Base-by-base conservation (phyloP, 1,140 invertebrate genomes). In the Drosophila pallidifrons region DNA sequence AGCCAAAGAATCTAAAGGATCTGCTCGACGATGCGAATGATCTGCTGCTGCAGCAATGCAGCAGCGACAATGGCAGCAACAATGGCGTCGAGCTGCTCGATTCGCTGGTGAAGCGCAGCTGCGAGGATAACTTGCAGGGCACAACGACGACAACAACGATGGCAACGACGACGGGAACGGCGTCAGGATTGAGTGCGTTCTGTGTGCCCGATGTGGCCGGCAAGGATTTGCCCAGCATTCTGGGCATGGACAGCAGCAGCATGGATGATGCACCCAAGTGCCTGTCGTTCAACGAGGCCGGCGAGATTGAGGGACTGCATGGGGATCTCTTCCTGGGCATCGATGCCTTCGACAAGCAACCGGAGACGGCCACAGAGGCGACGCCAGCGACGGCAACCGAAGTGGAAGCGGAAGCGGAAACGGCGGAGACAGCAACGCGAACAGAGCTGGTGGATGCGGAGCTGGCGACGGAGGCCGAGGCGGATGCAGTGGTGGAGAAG, bases 71-170 rank as follows among this genome's bases (percentile, higher is more conserved):
- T 68, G 92, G 91, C 11, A 93, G 92, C 69, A 91, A 73, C 52
- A 91, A 73, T 47, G 93, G 91, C 5, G 83, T 92, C 15, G 94
- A 94, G 28, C 77, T 95, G 49, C 90, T 95, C 1, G 94, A 95
- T 74, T 94, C 94, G 1, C 85, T 95, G 38, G 94, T 95, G 7
- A 94, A 95, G 78, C 93, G 94, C 66, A 94, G 94, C 59, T 95
- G 94, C 75, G 94, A 95, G 76, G 94, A 94, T 69, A 94, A 94
- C 30, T 41, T 55, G 49, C 57, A 63, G 45, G 15, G 20, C n/a
- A 13, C 16, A 11, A 64, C 7, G 15, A 32, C 10, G 30, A 52
- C 30, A 46, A 51, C 16, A 25, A 71, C 15, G 35, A 63, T 3
- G 13, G 45, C 16, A 35, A 71, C 15, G 35, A 63, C 5, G 13